Evolutionary conservation across 2,113 vertebrate species (phyloP).

Genomic region (Gavia stellata): DNA sequence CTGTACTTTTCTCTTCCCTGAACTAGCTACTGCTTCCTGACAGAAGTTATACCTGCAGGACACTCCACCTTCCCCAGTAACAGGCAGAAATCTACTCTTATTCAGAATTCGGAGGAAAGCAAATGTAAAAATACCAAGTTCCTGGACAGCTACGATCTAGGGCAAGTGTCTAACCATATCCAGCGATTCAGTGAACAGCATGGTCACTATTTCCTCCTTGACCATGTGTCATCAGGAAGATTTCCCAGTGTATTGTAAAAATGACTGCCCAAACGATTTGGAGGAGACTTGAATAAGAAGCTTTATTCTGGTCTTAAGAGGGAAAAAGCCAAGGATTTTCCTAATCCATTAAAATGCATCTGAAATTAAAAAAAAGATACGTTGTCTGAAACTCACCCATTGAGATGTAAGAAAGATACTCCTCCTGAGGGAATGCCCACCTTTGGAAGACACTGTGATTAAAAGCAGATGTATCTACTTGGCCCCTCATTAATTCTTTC

Average conservation of each 20-base stretch:
- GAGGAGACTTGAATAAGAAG: neutral
- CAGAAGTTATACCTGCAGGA: neutral
- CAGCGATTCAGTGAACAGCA: neutral
- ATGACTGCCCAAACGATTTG: neutral
- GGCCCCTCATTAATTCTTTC: neutral
- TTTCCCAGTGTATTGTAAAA: neutral
- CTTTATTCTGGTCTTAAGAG: conserved; percentile 8
- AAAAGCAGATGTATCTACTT: neutral
- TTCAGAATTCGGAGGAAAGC: neutral
- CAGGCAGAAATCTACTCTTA: neutral
- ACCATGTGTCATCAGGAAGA: neutral
- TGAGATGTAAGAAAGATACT: neutral
- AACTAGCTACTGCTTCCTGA: neutral
- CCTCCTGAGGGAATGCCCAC: neutral
- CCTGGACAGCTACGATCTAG: neutral
- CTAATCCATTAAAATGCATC: neutral
- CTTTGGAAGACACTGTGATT: neutral
- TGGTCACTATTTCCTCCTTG: neutral
- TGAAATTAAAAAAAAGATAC: neutral
- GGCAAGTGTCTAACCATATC: no score
- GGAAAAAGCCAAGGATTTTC: neutral
- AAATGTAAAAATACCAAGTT: neutral
- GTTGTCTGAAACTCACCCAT: neutral
- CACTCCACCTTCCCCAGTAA: neutral
- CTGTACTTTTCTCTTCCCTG: neutral